Percentiles rank a stretch among this genome's conserved stretches.
phyloP scores from a whole-genome alignment of 1,140 invertebrate genomes.

The Lethrus apterus region DNA sequence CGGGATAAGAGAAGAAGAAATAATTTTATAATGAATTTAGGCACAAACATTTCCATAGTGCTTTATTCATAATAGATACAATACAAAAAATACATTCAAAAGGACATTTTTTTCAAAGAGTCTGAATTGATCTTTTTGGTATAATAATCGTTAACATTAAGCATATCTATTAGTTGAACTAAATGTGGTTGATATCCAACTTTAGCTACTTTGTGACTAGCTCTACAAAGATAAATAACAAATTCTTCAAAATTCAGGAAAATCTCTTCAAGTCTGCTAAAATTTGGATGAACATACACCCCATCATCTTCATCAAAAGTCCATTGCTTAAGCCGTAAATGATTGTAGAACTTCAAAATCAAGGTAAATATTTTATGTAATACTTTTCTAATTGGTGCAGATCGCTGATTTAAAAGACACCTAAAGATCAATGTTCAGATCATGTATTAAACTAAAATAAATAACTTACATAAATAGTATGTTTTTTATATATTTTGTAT shows the following conservation, averaged over 20 bases:
- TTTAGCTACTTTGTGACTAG: conserved; percentile 31
- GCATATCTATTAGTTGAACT: conserved; percentile 33
- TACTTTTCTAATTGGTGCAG: conserved; percentile 54
- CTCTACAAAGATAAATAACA: conserved; percentile 34
- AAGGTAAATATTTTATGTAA: conserved; percentile 61
- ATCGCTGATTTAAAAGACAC: conserved; percentile 60
- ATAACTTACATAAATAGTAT: conserved; percentile 50
- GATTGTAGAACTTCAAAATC: conserved; percentile 61
- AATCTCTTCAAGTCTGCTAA: conserved; percentile 35
- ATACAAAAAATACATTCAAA: no score
- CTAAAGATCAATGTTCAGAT: conserved; percentile 39
- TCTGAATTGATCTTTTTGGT: conserved; percentile 18
- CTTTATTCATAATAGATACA: no score
- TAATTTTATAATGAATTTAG: no score
- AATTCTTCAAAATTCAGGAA: conserved; percentile 36
- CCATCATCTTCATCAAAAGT: conserved; percentile 24
- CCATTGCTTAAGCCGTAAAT: conserved; percentile 33
- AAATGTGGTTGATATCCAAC: conserved; percentile 36
- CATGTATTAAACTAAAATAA: conserved; percentile 6
- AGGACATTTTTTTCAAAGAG: no score
- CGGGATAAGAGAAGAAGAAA: no score
- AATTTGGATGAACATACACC: conserved; percentile 33
- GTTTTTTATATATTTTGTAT: conserved; percentile 63
- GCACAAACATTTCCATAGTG: no score
- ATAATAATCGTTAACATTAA: conserved; percentile 37